Evolutionary conservation across 2,888 invertebrate species (phyloP).

Genomic region (Leucophora obtusa): DNA sequence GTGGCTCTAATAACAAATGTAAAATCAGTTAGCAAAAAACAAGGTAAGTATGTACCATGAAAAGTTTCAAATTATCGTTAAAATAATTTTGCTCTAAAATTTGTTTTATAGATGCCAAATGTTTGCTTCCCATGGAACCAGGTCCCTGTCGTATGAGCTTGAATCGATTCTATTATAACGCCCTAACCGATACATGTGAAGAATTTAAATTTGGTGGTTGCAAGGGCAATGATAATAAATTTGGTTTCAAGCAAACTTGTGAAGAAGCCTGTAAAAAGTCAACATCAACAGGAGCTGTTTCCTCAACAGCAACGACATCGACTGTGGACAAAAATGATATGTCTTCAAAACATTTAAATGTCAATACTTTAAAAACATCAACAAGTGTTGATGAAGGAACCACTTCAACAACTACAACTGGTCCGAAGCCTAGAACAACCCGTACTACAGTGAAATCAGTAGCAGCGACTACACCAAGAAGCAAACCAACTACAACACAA

Average conservation of each 20-base stretch:
- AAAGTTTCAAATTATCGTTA: neutral
- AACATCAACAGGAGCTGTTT: neutral
- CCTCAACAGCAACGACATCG: constrained; percentile 7
- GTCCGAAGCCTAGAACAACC: neutral
- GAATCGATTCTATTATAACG: constrained; percentile 73
- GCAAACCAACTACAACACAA: neutral
- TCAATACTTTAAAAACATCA: constrained; percentile 12
- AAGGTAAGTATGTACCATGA: constrained; percentile 38
- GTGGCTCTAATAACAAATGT: neutral
- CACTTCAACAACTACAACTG: neutral
- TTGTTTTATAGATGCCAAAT: constrained; percentile 70
- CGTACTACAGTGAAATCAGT: constrained; percentile 18
- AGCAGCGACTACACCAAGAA: neutral
- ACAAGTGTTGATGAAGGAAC: neutral
- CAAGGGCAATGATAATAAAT: constrained; percentile 74
- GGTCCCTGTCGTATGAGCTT: constrained; percentile 76
- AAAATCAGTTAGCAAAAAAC: constrained; percentile 23
- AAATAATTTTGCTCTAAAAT: neutral
- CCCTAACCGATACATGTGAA: constrained; percentile 71
- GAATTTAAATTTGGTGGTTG: constrained; percentile 75
- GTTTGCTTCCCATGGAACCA: constrained; percentile 71
- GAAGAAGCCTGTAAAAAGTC: constrained; percentile 69
- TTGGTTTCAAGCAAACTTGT: constrained; percentile 71
- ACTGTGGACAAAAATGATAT: neutral
- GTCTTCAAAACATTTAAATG: neutral